Evolutionary conservation across 2,113 vertebrate genomes (phyloP).

Genomic region (Motacilla alba): DNA sequence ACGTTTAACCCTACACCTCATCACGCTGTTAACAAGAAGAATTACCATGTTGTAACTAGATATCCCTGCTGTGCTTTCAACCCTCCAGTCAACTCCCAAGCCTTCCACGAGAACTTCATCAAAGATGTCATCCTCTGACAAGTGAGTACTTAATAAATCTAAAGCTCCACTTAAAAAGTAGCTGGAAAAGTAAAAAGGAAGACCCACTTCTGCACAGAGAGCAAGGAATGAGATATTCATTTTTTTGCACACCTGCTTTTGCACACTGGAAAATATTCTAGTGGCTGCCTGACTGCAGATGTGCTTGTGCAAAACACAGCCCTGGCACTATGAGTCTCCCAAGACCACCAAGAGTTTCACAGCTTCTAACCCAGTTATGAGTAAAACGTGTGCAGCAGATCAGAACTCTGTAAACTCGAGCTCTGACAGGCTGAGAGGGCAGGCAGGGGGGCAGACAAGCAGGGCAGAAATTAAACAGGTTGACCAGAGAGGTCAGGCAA

Average conservation of each 20-base stretch:
- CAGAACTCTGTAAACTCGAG: rapidly evolving
- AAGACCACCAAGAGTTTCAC: background rate
- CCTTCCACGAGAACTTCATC: background rate
- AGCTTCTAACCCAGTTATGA: background rate
- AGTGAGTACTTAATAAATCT: background rate
- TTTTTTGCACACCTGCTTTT: background rate
- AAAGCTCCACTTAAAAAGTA: background rate
- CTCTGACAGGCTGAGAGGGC: background rate
- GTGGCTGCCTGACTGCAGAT: background rate
- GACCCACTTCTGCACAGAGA: background rate
- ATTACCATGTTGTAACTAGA: background rate
- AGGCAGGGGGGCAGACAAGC: rapidly evolving
- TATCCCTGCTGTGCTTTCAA: background rate
- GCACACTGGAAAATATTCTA: background rate
- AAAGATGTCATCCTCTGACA: background rate
- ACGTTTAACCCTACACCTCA: background rate
- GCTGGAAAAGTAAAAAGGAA: background rate
- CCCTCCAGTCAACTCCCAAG: background rate
- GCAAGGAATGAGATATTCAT: background rate
- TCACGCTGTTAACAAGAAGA: slow-evolving; percentile 1
- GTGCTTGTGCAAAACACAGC: background rate
- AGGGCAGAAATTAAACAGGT: background rate
- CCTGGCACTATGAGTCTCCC: background rate
- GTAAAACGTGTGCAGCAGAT: background rate
- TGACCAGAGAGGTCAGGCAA: rapidly evolving